Evolutionary conservation across 2,888 invertebrate species (phyloP), one percentile per base, ranked within the genome.

Genomic region (Eristalis intricaria): DNA sequence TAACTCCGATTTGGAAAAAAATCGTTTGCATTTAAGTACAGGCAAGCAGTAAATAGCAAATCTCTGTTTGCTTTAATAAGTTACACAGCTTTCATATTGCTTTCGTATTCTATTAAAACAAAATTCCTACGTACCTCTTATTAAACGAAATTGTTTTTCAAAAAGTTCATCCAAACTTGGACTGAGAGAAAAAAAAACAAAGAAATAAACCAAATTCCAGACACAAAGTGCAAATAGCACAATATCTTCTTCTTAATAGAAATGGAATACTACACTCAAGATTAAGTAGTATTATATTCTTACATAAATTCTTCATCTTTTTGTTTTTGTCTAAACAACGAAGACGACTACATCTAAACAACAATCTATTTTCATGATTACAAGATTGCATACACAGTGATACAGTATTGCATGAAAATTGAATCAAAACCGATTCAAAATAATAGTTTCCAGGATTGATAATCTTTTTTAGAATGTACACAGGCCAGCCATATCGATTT

Each of bases 371-470:
- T 38, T 23, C 66, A 76, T 23, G 22, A 40, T 50, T 32, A 76
- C 75, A 76, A 75, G 43, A 84, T 76, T 81, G 81, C 81, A 81
- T 81, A 81, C 73, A 85, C 66, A 76, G 63, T 68, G 73, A 85
- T 73, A 68, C 76, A 71, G 66, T 74, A 60, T 38, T 38, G 13
- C 38, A 13, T 38, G 38, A 3, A 38, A 38, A 38, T 2, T 11
- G 13, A 13, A 38, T 38, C 38, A 38, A 38, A 38, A 38, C 38
- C 11, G 38, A 38, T 13, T 38, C 38, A 11, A 32, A 40, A 40
- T 13, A 13, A n/a, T 43, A 68, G 22, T 40, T 64, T 60, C 65
- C 70, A 15, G n/a, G 22, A 29, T 66, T 61, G 40, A 13, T 22
- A 4, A 32, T 32, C 4, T 4, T 10, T 61, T 56, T 64, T 61